These are phyloP conservation scores for Morinoia aosen DNA, from an alignment of 2,888 invertebrate genomes.

Conservation along the genomic window DNA sequence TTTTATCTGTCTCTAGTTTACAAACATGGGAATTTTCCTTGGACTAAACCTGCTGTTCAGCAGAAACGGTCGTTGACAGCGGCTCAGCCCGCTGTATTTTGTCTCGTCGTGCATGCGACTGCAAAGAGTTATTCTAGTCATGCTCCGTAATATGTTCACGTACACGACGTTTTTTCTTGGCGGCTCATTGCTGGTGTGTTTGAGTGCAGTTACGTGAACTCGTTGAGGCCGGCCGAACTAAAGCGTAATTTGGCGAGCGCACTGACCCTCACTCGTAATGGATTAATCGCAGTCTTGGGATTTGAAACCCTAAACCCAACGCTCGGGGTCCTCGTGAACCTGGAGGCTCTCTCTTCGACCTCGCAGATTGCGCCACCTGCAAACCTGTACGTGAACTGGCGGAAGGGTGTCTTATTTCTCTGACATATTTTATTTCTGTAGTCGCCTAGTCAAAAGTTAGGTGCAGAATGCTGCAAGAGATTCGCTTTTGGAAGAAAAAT, in stretches of 20 bases:
- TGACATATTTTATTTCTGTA: background rate
- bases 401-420: background rate
- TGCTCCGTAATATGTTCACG: constrained; percentile 30
- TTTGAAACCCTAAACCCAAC: background rate
- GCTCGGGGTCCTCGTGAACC: background rate
- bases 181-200: constrained; percentile 3
- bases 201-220: constrained; percentile 17
- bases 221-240: constrained; percentile 6
- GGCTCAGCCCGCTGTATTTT: background rate
- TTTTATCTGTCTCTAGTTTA: background rate
- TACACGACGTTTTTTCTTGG: background rate
- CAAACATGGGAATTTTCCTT: background rate
- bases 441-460: background rate
- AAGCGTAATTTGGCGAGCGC: constrained; percentile 6
- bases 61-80: background rate
- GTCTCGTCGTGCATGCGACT: background rate
- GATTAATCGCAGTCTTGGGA: constrained; percentile 48
- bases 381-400: background rate
- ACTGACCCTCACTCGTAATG: constrained; percentile 9
- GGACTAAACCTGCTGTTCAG: background rate
- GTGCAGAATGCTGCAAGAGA: background rate
- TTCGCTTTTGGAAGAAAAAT: background rate
- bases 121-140: constrained; percentile 6
- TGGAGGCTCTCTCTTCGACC: background rate
- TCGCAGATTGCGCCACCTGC: background rate